Evolutionary conservation across 2,113 vertebrate species (phyloP), one percentile per base, ranked within the genome.

Genomic region (Antigone vipio): DNA sequence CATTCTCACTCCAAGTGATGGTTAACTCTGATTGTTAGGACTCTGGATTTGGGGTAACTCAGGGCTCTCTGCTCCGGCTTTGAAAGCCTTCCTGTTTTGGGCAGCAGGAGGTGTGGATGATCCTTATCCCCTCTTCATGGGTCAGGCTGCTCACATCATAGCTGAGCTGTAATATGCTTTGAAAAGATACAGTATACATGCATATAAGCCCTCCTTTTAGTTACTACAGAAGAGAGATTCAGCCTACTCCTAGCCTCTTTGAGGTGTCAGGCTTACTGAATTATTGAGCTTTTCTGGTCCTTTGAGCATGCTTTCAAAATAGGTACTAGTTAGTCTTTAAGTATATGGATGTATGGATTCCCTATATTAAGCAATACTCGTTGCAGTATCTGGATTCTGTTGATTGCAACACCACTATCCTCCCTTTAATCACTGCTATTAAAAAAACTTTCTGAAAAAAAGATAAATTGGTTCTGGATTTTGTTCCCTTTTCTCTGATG

Each of bases 241-340:
- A 78, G 79, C 38, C 80, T 42, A 52, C 34, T 85, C 49, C 79
- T 13, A 55, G 53, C 23, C 71, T 83, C 71, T 88, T 93, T 80
- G 74, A 88, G 88, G 67, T 73, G 67, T 74, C 90, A 73, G 55
- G 45, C 5, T 76, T 73, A 83, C 78, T 90, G 82, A 92, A 85
- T 91, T 95, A 96, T 94, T 93, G 92, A 95, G 53, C 5, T 82
- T 84, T 47, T 52, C 27, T 17, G 15, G 22, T 91, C 34, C 83
- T 94, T 67, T 85, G 64, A 94, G 83, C 34, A n/a, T 49, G 34
- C 30, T 72, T 91, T 91, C 83, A 81, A 93, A 93, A 92, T 15
- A 95, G 72, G 79, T 78, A 56, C 88, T 50, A 91, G 27, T 68
- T 72, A 75, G 47, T 56, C 83, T 63, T 55, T 52, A 68, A 85